These are phyloP conservation scores for Stylophora pistillata DNA, from an alignment of 64 coral and sea anemone species.

Conservation along the genomic window DNA sequence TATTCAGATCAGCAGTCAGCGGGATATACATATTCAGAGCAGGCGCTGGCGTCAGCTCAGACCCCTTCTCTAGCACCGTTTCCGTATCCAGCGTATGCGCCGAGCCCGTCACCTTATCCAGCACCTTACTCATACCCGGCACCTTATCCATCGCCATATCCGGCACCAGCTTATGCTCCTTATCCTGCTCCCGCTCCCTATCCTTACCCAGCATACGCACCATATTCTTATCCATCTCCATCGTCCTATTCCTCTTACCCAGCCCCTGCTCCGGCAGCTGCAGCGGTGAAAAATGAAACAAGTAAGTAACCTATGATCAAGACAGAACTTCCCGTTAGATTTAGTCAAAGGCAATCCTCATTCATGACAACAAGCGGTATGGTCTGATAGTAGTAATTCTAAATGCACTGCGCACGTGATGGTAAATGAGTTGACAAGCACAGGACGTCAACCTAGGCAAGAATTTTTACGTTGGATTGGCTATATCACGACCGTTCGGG, in stretches of 20 bases:
- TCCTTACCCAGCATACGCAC: conserved; percentile 38
- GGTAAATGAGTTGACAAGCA: too few relatives aligned
- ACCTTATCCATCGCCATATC: conserved; percentile 34
- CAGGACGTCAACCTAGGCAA: too few relatives aligned
- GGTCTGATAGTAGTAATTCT: too few relatives aligned
- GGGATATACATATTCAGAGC: conserved; percentile 22
- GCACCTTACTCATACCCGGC: not conserved
- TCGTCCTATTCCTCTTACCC: not conserved
- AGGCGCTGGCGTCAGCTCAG: conserved; percentile 18
- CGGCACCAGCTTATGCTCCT: conserved; percentile 12
- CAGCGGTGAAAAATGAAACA: not conserved
- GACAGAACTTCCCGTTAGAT: not conserved
- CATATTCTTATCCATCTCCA: conserved; percentile 31
- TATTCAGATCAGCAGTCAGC: conserved; percentile 45
- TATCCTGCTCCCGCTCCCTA: not conserved
- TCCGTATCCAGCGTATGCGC: conserved; percentile 20
- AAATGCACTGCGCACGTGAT: too few relatives aligned
- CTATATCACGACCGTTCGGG: too few relatives aligned
- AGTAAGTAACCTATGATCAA: not conserved
- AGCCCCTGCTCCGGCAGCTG: conserved; percentile 20
- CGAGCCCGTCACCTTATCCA: not conserved
- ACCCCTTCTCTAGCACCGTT: not conserved
- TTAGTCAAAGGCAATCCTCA: too few relatives aligned
- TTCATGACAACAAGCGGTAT: too few relatives aligned
- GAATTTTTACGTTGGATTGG: too few relatives aligned